Evolutionary conservation across 2,113 vertebrate species (phyloP).

Genomic region (Gallinago jamesoni): DNA sequence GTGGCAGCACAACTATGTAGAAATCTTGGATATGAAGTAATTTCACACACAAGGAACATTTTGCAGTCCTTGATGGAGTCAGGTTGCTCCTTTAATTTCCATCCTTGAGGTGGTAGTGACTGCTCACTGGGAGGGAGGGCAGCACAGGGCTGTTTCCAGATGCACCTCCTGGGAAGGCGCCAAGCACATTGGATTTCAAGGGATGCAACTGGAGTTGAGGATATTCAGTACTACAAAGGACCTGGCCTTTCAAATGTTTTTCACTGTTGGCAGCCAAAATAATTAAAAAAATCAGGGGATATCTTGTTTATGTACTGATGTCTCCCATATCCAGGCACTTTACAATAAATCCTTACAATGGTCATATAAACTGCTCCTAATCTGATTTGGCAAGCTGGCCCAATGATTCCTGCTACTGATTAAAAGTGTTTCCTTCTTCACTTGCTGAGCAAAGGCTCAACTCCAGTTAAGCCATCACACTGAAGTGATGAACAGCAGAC

Average conservation of each 20-base stretch:
- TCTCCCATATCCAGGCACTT: neutral
- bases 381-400: constrained; percentile 23
- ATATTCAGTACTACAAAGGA: neutral
- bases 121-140: neutral
- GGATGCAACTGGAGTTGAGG: neutral
- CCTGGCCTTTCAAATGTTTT: neutral
- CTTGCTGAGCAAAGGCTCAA: neutral
- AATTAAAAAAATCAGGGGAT: neutral
- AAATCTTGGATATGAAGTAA: constrained; percentile 33
- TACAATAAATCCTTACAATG: neutral
- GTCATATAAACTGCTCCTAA: neutral
- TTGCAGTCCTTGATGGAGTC: neutral
- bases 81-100: constrained; percentile 35
- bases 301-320: neutral
- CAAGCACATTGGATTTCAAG: neutral
- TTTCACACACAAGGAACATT: neutral
- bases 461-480: neutral
- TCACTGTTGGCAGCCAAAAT: neutral
- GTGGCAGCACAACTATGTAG: neutral
- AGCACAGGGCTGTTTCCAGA: neutral
- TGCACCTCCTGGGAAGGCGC: neutral
- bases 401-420: neutral
- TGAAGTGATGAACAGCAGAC: neutral
- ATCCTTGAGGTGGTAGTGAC: neutral
- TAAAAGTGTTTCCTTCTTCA: neutral